Evolutionary conservation across 2,797 vertebrate species (phyloP), one percentile per base, ranked within the genome.

Genomic region (Mormyrus proboscirostris): DNA sequence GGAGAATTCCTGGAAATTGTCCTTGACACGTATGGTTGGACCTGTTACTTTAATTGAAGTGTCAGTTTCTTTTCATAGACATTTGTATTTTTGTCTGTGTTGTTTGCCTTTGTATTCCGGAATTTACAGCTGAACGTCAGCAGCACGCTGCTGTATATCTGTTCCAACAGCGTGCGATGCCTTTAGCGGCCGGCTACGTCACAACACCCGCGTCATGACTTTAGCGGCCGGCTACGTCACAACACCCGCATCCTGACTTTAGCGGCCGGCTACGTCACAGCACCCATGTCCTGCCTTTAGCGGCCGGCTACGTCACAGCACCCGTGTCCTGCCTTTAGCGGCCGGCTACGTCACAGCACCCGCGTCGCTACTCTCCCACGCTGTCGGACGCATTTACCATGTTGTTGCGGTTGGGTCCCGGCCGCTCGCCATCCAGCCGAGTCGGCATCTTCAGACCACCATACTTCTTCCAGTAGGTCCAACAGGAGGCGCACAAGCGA

Each of bases 401-500:
- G 95, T 95, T 98, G 93, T 93, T 98, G 94, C 98, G 98, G 94
- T 98, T 99, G 92, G 98, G 98, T 91, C 98, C 98, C 0, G 98
- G 98, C 91, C 98, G 94, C 94, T 99, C 98, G 76, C 98, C 98
- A 86, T 99, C 98, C 94, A 99, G 95, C 89, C 98, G 96, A 38
- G 98, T 99, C 93, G 98, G 98, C 98, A 99, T 98, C 96, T 99
- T 99, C 95, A 99, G 95, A 88, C 98, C 98, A 90, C 98, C 98
- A 10, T 99, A 99, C 93, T 99, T 99, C 95, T 99, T 99, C 98
- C 98, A 99, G 95, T 99, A 99, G 5, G 97, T 97, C 98, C 98
- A 99, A 94, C 98, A 99, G 93, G 97, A 97, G 79, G 98, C 97
- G 90, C 98, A 99, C 89, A 99, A 96, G 86, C 98, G 97, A 95